Conservation (phyloP, 2,113 vertebrate genomes). For the Pycnonotus jocosus region DNA sequence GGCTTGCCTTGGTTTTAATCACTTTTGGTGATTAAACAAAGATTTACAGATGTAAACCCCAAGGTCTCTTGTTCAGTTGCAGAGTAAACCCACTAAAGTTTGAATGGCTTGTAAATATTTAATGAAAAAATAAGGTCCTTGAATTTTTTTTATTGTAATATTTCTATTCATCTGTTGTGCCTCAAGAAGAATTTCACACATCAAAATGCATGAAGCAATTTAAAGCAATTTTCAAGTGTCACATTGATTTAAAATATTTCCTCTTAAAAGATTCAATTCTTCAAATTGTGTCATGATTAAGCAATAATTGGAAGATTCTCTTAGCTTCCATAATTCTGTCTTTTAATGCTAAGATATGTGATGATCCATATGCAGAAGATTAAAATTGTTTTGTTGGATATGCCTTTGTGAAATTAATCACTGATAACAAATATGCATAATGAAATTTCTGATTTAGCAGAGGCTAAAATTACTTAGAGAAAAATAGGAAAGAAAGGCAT, state of each 20-base stretch:
- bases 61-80: background rate
- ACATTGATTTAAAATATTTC: slow-evolving; percentile 37
- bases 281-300: slow-evolving; percentile 21
- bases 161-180: slow-evolving; percentile 40
- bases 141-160: slow-evolving; percentile 1
- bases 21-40: background rate
- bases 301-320: slow-evolving; percentile 10
- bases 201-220: slow-evolving; percentile 32
- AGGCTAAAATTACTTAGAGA: background rate
- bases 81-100: slow-evolving; percentile 34
- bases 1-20: background rate
- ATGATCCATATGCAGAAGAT: background rate
- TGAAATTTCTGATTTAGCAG: background rate
- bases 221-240: slow-evolving; percentile 44
- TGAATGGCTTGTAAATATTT: slow-evolving; percentile 49
- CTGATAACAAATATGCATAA: background rate
- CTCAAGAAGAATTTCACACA: slow-evolving; percentile 27
- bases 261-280: background rate
- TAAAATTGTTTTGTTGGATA: background rate
- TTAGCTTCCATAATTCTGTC: background rate
- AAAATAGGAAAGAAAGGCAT: background rate
- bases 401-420: slow-evolving; percentile 19
- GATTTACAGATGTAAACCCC: slow-evolving; percentile 6
- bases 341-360: background rate
- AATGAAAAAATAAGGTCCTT: slow-evolving; percentile 38